A percentile compares a stretch with the other conserved stretches of the same genome.
These are phyloP conservation scores for Eulithis prunata DNA, from an alignment of 2,888 invertebrate species.

Conservation along the genomic window DNA sequence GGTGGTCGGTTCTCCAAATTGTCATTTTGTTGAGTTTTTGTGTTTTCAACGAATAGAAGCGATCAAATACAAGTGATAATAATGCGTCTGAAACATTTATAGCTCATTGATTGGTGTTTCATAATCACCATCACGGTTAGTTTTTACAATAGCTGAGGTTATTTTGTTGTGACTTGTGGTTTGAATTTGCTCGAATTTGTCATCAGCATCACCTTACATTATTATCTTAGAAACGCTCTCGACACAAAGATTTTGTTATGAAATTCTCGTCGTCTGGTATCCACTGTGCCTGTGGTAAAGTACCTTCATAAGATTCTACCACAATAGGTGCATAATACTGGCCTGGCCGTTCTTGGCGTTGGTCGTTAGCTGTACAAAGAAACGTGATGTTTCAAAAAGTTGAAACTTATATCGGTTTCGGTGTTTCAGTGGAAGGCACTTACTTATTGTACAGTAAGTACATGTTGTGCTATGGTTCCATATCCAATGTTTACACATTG, in stretches of 20 bases:
- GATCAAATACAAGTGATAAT: conserved; percentile 74
- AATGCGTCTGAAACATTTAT: conserved; percentile 81
- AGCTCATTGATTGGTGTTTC: conserved; percentile 73
- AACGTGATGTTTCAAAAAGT: conserved; percentile 38
- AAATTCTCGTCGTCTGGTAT: conserved; percentile 12
- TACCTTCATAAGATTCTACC: conserved; percentile 27
- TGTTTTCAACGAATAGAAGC: conserved; percentile 70
- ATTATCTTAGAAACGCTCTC: conserved; percentile 6
- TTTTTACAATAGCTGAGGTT: conserved; percentile 77
- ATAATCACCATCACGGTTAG: conserved; percentile 82
- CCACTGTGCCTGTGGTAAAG: conserved; percentile 14
- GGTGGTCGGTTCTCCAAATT: conserved; percentile 64
- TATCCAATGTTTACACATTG: background rate
- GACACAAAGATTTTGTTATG: conserved; percentile 20
- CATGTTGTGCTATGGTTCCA: background rate
- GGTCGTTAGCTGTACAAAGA: conserved; percentile 60
- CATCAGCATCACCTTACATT: conserved; percentile 54
- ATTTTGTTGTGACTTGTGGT: conserved; percentile 79
- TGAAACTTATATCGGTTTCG: conserved; percentile 9
- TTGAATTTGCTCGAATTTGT: conserved; percentile 66
- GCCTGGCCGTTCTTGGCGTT: conserved; percentile 66
- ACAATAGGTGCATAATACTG: conserved; percentile 36
- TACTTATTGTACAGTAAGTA: background rate
- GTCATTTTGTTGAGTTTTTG: conserved; percentile 67
- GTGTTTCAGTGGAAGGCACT: background rate